Evolutionary conservation across 2,888 invertebrate species (phyloP), one percentile per base, ranked within the genome.

Genomic region (Eudemis profundana): DNA sequence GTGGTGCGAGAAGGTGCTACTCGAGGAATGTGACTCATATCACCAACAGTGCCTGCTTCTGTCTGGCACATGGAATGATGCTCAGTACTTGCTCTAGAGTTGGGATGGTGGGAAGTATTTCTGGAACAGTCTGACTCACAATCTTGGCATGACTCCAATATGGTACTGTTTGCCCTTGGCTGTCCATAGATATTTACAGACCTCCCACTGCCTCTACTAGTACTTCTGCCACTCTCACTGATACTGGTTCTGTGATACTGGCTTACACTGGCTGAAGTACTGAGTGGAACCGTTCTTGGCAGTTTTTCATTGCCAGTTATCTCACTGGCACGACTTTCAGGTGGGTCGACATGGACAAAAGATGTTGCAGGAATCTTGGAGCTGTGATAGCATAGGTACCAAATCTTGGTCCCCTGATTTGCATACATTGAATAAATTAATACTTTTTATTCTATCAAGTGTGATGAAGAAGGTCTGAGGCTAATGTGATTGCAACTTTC

Each of bases 331-430:
- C 67, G 38, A 23, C 72, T 67, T 66, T 76, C 77, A 70, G 64
- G 61, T 23, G 70, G 69, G 77, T 90, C 87, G 74, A 87, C 67
- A 67, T 89, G 88, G n/a, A 82, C 79, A 81, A 87, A 91, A 67
- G 82, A 85, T 62, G 80, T 78, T 14, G 82, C 83, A 67, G 91
- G 92, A 80, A 87, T 86, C 79, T 78, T 86, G 71, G 74, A 81
- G 75, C 82, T 86, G 78, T 91, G 92, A 79, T 90, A 90, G 75
- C 92, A 92, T 74, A 84, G 79, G 78, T 89, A 85, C 91, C 92
- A 91, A 72, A 79, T 71, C 76, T 82, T 88, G 79, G 78, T 74
- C 74, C 85, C 90, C 92, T 92, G 81, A 75, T 84, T 78, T 77
- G 74, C 77, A 77, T 71, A 84, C 72, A 79, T 72, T 79, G 74